These are phyloP conservation scores for Zaprionus ghesquierei DNA, from an alignment of 1,140 invertebrate genomes.

Conservation along the genomic window DNA sequence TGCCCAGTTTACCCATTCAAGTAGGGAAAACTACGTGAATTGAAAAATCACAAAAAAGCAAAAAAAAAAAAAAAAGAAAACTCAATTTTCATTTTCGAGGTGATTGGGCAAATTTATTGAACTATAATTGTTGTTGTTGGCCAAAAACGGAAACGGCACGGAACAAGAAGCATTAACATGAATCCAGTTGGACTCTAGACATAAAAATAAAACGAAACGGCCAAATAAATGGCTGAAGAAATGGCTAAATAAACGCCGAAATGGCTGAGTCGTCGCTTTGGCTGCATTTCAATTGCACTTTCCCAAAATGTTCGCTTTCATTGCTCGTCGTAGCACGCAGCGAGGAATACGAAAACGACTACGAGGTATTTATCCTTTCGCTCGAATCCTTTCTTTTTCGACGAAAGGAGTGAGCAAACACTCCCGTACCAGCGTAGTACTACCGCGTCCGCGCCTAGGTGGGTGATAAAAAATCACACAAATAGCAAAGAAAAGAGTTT, in stretches of 20 bases:
- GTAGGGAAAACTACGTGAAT: background rate
- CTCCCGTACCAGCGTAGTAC: background rate
- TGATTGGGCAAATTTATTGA: constrained; percentile 41
- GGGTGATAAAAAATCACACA: background rate
- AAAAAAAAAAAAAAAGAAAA: background rate
- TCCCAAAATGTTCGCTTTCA: constrained; percentile 20
- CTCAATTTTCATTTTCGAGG: constrained; percentile 19
- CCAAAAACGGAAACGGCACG: background rate
- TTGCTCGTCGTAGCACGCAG: constrained; percentile 7
- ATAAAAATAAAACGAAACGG: constrained; percentile 47
- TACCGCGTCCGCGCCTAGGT: too few species aligned
- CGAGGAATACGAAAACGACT: constrained; percentile 1
- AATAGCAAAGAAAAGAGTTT: constrained; percentile 43
- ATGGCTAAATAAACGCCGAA: constrained; percentile 36
- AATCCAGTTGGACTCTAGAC: constrained; percentile 9
- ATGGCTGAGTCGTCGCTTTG: constrained; percentile 15
- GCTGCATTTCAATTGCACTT: constrained; percentile 26
- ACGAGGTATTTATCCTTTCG: constrained; percentile 19
- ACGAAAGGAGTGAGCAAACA: constrained; percentile 20
- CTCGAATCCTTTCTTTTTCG: constrained; percentile 38
- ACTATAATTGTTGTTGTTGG: constrained; percentile 32
- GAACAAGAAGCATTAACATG: constrained; percentile 3
- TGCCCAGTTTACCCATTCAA: background rate
- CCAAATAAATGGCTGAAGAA: constrained; percentile 32
- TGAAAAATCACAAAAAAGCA: background rate